Conservation (phyloP, 35 echinoderm and acorn worm species). For the Chiridota heheva region DNA sequence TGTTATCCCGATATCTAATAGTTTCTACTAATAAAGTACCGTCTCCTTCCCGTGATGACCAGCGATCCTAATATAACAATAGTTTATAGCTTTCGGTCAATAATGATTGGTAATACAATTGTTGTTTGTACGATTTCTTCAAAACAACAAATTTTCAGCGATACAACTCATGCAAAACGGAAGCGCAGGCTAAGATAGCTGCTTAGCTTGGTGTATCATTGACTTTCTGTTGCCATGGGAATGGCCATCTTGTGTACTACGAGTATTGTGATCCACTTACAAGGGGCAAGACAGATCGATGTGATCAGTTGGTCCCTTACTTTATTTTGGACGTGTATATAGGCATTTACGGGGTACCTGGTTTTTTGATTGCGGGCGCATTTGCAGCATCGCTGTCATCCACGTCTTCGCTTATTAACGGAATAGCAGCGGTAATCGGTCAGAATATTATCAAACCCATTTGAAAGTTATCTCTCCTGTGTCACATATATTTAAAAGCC, state of each 20-base stretch:
- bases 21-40: too few relatives aligned
- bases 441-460: neutral
- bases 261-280: slow-evolving; percentile 1
- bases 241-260: slow-evolving; percentile 9
- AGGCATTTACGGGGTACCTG: neutral
- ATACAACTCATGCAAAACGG: slow-evolving; percentile 12
- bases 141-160: slow-evolving; percentile 28
- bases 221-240: neutral
- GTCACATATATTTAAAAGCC: too few relatives aligned
- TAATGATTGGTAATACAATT: slow-evolving; percentile 5
- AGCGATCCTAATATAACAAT: slow-evolving; percentile 15
- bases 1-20: too few relatives aligned
- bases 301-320: slow-evolving; percentile 7
- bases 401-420: slow-evolving; percentile 2
- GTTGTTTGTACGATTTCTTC: neutral
- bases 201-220: neutral
- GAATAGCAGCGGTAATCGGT: neutral
- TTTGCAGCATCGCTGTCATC: slow-evolving; percentile 1
- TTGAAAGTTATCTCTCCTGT: too few relatives aligned
- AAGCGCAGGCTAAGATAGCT: neutral
- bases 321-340: neutral
- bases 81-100: slow-evolving; percentile 28
- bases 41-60: slow-evolving; percentile 2
- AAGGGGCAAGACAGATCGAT: neutral
- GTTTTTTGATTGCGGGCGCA: neutral